Evolutionary conservation across 2,888 invertebrate genomes (phyloP).

Genomic region (Steinernema carpocapsae): DNA sequence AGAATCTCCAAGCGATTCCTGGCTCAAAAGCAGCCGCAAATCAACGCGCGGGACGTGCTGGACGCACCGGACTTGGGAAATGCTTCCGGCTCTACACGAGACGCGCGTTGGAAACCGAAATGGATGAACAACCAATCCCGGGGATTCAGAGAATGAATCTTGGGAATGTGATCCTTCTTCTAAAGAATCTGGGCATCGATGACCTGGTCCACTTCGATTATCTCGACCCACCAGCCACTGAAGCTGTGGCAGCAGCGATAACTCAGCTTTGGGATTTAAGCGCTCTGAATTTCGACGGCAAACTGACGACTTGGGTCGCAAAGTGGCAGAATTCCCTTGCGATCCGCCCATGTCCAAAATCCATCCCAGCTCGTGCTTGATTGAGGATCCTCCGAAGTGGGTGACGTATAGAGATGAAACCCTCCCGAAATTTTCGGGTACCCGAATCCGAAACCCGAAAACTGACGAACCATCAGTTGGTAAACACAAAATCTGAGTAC

Average conservation of each 20-base stretch:
- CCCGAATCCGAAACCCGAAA: too few species aligned
- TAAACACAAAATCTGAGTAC: slow-evolving; percentile 97
- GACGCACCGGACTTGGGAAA: slow-evolving; percentile 87
- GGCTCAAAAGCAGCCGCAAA: slow-evolving; percentile 83
- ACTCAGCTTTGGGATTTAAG: slow-evolving; percentile 97
- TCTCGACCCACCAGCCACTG: slow-evolving; percentile 91
- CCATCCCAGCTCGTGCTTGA: slow-evolving; percentile 93
- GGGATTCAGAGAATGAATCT: slow-evolving; percentile 98
- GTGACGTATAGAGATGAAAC: too few species aligned
- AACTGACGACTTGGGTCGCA: slow-evolving; percentile 90
- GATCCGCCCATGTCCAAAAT: slow-evolving; percentile 99
- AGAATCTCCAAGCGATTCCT: slow-evolving; percentile 96
- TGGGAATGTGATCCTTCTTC: slow-evolving; percentile 92
- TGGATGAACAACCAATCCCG: slow-evolving; percentile 96
- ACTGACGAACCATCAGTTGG: slow-evolving; percentile 95
- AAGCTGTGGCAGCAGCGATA: slow-evolving; percentile 80
- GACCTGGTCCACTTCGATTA: slow-evolving; percentile 98
- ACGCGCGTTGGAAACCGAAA: slow-evolving; percentile 96
- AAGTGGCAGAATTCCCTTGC: slow-evolving; percentile 99
- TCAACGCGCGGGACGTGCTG: slow-evolving; percentile 90
- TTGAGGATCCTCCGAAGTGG: slow-evolving; percentile 96
- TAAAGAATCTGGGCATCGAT: slow-evolving; percentile 95
- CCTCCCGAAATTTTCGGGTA: too few species aligned
- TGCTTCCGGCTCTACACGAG: slow-evolving; percentile 97
- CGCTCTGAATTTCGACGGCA: slow-evolving; percentile 84